Percentiles rank a stretch among this genome's conserved stretches.
Evolutionary conservation across 2,888 invertebrate species (phyloP).

Genomic region (Ochropleura leucogaster): DNA sequence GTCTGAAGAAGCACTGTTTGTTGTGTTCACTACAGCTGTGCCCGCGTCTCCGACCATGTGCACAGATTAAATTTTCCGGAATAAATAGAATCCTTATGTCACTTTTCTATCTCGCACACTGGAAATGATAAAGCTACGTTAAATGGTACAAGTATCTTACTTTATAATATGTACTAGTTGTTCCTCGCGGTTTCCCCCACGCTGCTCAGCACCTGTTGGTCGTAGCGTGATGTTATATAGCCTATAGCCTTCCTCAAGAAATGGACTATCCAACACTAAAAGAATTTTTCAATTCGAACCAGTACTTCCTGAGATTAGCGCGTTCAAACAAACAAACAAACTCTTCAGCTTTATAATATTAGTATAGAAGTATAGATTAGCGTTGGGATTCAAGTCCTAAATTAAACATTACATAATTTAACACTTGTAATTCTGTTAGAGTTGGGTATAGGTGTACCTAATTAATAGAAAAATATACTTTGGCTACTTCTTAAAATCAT

Average conservation of each 20-base stretch:
- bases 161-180: background rate
- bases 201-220: too few species aligned
- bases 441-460: background rate
- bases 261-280: too few species aligned
- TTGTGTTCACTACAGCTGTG: conserved; percentile 10
- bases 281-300: too few species aligned
- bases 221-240: too few species aligned
- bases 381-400: background rate
- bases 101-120: background rate
- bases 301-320: too few species aligned
- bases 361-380: too few species aligned
- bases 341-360: too few species aligned
- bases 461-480: too few species aligned
- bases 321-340: too few species aligned
- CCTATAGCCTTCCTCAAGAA: too few species aligned
- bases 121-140: background rate
- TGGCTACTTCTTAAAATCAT: too few species aligned
- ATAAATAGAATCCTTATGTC: background rate
- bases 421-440: background rate
- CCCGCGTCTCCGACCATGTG: background rate
- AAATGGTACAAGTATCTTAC: background rate
- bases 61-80: conserved; percentile 2
- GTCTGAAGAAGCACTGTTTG: conserved; percentile 22
- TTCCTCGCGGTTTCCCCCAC: too few species aligned
- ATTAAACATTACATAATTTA: background rate